Evolutionary conservation across 2,113 vertebrate genomes (phyloP), one percentile per base, ranked within the genome.

Genomic region (Pachycephala philippinensis): DNA sequence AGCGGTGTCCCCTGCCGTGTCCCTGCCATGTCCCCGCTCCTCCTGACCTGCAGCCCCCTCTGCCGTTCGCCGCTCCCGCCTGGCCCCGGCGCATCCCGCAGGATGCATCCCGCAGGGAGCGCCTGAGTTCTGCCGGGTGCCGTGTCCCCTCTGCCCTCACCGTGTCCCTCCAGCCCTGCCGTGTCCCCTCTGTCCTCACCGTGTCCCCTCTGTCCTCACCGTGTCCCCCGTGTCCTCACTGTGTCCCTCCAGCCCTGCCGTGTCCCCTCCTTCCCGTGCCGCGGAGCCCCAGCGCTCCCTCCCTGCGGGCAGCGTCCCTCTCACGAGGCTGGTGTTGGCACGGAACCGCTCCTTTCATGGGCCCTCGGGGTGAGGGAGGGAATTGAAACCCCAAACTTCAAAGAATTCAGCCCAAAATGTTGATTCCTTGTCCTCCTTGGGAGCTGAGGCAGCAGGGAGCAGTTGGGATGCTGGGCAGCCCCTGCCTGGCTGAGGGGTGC

Each of bases 21-120:
- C 39, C 40, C 87, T 7, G 37, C 49, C 0, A 1, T 45, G 89
- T 89, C 60, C 82, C 92, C 15, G 19, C 90, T 96, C 95, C 91
- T 90, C 35, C 96, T 95, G 95, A 95, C 93, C 94, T 97, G 96
- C 95, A 97, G 96, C 95, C 96, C 95, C 96, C 95, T 95, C 96
- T 97, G 91, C 97, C 69, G 93, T 97, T 77, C 90, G 54, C 33
- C 9, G 28, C 69, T 91, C 93, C 83, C 26, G 18, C 83, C 69
- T 88, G 24, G 33, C 31, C 75, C 65, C 85, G 28, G 63, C 23
- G 22, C 81, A 47, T 72, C 91, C 84, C 47, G 24, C 84, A 54
- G 84, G 71, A 54, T 13, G 35, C 78, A 50, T 80, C 90, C 78
- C 28, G 16, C 33, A 85, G 60, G 83, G 70, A 85, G 70, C 70